Conservation (phyloP, 2,797 vertebrate genomes). For the Phrynocephalus vlangalii region DNA sequence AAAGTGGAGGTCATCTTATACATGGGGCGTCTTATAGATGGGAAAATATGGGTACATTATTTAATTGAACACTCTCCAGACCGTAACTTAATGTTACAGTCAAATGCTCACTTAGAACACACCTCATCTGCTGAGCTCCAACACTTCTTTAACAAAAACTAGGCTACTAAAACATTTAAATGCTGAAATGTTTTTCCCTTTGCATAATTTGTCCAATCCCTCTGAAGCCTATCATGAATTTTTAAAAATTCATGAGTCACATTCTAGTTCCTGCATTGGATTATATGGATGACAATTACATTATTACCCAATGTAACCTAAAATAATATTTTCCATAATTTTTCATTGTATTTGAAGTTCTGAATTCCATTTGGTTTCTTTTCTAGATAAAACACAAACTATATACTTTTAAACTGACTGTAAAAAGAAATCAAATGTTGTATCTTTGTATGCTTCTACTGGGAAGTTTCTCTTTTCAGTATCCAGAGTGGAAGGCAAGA, state of each 20-base stretch:
- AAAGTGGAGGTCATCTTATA: no score
- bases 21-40: no score
- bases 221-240: not conserved
- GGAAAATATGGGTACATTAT: no score
- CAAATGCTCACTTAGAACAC: not conserved
- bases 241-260: not conserved
- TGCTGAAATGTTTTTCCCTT: not conserved
- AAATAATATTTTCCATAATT: not conserved
- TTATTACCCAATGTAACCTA: no score
- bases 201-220: not conserved
- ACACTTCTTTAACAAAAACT: not conserved
- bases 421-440: not conserved
- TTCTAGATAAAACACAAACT: not conserved
- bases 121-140: not conserved
- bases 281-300: not conserved
- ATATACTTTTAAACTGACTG: not conserved
- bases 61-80: no score
- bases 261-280: not conserved
- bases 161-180: not conserved
- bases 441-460: no score
- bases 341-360: not conserved
- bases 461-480: not conserved
- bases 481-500: not conserved
- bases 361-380: not conserved
- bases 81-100: no score